Conservation (phyloP, 2,797 vertebrate genomes). For the Pagetopsis macropterus region DNA sequence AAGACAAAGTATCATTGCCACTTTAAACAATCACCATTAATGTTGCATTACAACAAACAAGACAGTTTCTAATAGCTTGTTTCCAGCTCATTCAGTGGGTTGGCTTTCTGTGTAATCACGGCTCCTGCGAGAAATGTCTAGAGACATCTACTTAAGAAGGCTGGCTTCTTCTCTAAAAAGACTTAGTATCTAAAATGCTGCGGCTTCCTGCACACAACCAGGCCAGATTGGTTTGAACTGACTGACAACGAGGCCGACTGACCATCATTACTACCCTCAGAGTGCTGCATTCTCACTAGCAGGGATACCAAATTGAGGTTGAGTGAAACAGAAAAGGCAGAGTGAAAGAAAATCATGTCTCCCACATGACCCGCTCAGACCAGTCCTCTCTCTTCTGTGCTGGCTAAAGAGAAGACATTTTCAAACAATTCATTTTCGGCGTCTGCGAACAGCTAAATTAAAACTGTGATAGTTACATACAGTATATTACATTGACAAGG, state of each 20-base stretch:
- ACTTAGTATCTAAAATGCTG: constrained; percentile 34
- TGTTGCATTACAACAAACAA: constrained; percentile 41
- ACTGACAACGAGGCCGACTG: constrained; percentile 37
- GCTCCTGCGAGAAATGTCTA: constrained; percentile 15
- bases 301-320: constrained; percentile 32
- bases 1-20: constrained; percentile 22
- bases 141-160: constrained; percentile 15
- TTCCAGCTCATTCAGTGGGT: constrained; percentile 17
- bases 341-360: constrained; percentile 44
- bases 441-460: neutral
- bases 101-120: constrained; percentile 21
- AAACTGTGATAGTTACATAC: constrained; percentile 8
- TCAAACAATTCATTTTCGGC: constrained; percentile 19
- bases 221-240: constrained; percentile 26
- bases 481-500: constrained; percentile 5
- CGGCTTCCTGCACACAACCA: constrained; percentile 13
- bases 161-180: constrained; percentile 14
- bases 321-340: constrained; percentile 37
- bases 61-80: constrained; percentile 36
- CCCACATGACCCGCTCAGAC: constrained; percentile 31
- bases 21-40: constrained; percentile 48
- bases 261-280: constrained; percentile 43
- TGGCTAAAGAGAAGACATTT: constrained; percentile 32
- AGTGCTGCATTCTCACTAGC: constrained; percentile 16
- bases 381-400: constrained; percentile 11